Base-by-base conservation (phyloP, 2,113 vertebrate genomes). In the Rhipidura dahli region DNA sequence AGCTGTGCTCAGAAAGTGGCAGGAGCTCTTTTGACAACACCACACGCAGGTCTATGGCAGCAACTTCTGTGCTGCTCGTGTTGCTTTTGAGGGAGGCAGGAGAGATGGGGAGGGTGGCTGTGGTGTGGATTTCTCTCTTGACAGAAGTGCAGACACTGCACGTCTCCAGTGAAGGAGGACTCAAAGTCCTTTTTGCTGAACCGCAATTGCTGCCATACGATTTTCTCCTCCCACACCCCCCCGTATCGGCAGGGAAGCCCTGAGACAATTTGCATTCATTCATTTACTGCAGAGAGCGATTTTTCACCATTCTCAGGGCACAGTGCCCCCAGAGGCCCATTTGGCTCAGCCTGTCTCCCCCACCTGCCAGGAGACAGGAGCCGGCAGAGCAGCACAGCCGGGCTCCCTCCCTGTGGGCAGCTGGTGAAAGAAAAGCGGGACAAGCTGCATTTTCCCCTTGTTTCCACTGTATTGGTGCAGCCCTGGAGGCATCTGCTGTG, bases 151-250 rank as follows among this genome's bases (percentile, higher is more conserved):
- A 77, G 78, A 35, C 50, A 30, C 2, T n/a, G 23, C 10, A 39
- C 5, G 0, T 3, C 4, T 18, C 69, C 30, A 6, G 18, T 0
- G 5, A 45, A 69, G 82, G 72, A 69, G 19, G 33, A 30, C 7
- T 7, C 3, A 27, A 39, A 68, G 37, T 27, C 59, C 23, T 73
- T 92, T 70, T 27, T 42, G n/a, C 47, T 37, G 49, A 76, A 30
- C 54, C 4, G 10, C 5, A 19, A 2, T 42, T 51, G 39, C 2
- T 1, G 4, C 9, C 1, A 4, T 1, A 64, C 33, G 19, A 50
- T 69, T 39, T 71, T 45, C 66, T 81, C 57, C 40, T 60, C 71
- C 45, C 49, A 15, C 57, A 4, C 28, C 23, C 49, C 40, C 13
- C 68, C 0, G 0, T 24, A 21, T 11, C 0, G 0, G 45, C 75